phyloP scores from a whole-genome alignment of 2,113 vertebrate species.

The Oxygymnocypris stewartii region DNA sequence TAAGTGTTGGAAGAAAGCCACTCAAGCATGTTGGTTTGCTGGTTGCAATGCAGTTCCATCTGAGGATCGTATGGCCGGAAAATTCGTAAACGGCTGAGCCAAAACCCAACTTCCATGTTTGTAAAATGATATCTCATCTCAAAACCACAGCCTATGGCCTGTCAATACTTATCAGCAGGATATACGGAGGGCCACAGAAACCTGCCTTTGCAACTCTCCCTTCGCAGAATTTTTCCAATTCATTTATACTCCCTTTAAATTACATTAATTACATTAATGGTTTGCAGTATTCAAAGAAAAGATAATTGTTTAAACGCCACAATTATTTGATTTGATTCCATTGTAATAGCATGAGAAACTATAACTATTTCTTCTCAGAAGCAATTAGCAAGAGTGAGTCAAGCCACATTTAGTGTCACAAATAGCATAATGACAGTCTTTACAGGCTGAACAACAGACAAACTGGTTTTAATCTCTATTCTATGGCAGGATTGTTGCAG shows the following conservation, averaged over 20 bases:
- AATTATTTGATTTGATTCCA: neutral
- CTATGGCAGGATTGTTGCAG: neutral
- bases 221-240: neutral
- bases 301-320: neutral
- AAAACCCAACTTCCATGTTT: slow-evolving; percentile 22
- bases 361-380: slow-evolving; percentile 9
- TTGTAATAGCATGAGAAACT: slow-evolving; percentile 22
- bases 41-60: neutral
- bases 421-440: slow-evolving; percentile 1
- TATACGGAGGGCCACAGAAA: slow-evolving; percentile 10
- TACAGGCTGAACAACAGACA: slow-evolving; percentile 9
- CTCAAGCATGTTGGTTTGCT: slow-evolving; percentile 3
- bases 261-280: neutral
- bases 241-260: neutral
- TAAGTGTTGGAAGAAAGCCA: slow-evolving; percentile 8
- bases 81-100: slow-evolving; percentile 2
- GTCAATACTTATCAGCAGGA: slow-evolving; percentile 32
- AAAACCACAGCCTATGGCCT: slow-evolving; percentile 38
- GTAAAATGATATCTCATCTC: slow-evolving; percentile 30
- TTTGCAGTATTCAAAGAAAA: neutral
- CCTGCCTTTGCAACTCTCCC: neutral
- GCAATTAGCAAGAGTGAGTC: slow-evolving; percentile 6
- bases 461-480: neutral
- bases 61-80: neutral
- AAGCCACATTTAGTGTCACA: neutral